Evolutionary conservation across 2,113 vertebrate genomes (phyloP).

Genomic region (Pycnonotus jocosus): DNA sequence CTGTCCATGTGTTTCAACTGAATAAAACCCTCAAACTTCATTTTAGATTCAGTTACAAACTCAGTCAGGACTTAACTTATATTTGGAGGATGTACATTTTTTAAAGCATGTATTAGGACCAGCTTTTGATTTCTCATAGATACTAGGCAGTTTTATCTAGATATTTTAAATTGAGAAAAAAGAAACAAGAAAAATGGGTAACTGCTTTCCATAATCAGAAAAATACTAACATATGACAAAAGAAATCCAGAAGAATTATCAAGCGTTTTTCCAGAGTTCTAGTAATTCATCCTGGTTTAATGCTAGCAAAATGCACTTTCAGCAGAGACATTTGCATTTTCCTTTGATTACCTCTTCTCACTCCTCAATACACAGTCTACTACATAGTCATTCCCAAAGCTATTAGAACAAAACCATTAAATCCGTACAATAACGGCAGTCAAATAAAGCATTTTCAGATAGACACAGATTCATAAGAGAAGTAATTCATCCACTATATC

Average conservation of each 20-base stretch:
- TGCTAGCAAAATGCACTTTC: neutral
- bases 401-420: neutral
- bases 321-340: neutral
- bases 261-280: neutral
- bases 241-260: neutral
- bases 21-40: neutral
- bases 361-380: neutral
- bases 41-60: neutral
- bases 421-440: neutral
- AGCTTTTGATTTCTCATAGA: neutral
- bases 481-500: neutral
- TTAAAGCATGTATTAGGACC: neutral
- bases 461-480: neutral
- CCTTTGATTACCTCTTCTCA: neutral
- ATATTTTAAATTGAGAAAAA: neutral
- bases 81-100: neutral
- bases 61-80: neutral
- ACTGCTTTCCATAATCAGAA: neutral
- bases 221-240: neutral
- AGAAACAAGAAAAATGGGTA: neutral
- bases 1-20: neutral
- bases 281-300: neutral
- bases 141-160: neutral
- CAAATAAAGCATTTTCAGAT: neutral
- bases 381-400: neutral